Evolutionary conservation across 2,113 vertebrate species (phyloP).

Genomic region (Rhabdomys dilectus): DNA sequence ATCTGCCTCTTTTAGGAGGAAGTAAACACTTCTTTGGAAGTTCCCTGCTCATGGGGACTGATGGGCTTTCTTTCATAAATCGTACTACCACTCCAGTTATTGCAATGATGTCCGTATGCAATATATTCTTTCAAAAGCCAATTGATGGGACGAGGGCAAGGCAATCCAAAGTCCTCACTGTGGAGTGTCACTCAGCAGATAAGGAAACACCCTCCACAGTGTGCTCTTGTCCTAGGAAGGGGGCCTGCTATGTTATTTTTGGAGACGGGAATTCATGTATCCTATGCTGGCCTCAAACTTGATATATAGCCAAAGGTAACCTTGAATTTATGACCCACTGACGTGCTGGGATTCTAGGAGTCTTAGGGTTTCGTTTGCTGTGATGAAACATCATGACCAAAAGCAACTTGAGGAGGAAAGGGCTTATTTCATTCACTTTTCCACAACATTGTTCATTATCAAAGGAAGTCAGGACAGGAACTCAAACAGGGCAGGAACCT

Average conservation of each 20-base stretch:
- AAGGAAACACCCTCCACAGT: not conserved
- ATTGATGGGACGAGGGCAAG: not conserved
- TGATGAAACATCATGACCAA: not conserved
- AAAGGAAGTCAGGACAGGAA: not conserved
- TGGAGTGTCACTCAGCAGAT: not conserved
- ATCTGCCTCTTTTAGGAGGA: not conserved
- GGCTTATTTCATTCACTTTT: not conserved
- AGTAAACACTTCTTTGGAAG: not conserved
- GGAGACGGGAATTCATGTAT: not conserved
- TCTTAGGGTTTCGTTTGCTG: not conserved
- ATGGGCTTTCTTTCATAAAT: constrained; percentile 7
- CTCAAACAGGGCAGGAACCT: not conserved
- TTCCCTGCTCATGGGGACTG: not conserved
- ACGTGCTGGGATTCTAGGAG: not conserved
- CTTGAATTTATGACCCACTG: not conserved
- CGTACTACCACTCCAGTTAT: not conserved
- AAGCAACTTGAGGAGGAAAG: not conserved
- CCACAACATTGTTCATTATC: not conserved
- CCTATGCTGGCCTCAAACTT: not conserved
- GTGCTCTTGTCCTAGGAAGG: not conserved
- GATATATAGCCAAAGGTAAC: not conserved
- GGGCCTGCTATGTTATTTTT: not conserved
- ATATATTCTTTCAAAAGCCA: not conserved
- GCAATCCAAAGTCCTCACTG: not conserved
- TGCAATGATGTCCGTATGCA: not conserved